Evolutionary conservation across 2,888 invertebrate genomes (phyloP).

Genomic region (Morpho achilles): DNA sequence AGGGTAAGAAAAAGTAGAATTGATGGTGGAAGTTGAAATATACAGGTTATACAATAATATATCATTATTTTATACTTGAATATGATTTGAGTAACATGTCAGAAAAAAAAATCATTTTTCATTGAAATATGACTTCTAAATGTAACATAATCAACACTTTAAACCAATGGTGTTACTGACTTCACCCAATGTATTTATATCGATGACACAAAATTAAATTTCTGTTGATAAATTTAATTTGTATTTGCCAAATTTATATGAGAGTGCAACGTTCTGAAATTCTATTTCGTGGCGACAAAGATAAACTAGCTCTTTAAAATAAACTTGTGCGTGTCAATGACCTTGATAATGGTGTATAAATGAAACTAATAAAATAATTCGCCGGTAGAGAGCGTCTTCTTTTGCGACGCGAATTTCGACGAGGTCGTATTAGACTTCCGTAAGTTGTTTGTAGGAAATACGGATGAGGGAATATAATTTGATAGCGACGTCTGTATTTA

Average conservation of each 20-base stretch:
- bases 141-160: no score
- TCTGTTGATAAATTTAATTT: not conserved
- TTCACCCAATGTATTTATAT: no score
- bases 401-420: slow-evolving; percentile 29
- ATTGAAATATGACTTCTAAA: no score
- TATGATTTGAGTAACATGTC: no score
- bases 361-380: slow-evolving; percentile 54
- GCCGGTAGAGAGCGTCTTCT: slow-evolving; percentile 40
- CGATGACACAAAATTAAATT: no score
- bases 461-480: slow-evolving; percentile 4
- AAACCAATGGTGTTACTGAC: no score
- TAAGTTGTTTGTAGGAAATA: slow-evolving; percentile 21
- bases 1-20: no score
- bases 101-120: no score
- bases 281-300: slow-evolving; percentile 40
- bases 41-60: no score
- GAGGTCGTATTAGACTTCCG: slow-evolving; percentile 37
- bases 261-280: slow-evolving; percentile 30
- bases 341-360: slow-evolving; percentile 66
- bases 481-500: not conserved
- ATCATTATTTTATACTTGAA: no score
- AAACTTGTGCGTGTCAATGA: slow-evolving; percentile 62
- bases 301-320: slow-evolving; percentile 54
- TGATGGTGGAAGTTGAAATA: no score
- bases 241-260: slow-evolving; percentile 3